phyloP scores from a whole-genome alignment of 2,113 vertebrate genomes.

The Dromas ardeola region DNA sequence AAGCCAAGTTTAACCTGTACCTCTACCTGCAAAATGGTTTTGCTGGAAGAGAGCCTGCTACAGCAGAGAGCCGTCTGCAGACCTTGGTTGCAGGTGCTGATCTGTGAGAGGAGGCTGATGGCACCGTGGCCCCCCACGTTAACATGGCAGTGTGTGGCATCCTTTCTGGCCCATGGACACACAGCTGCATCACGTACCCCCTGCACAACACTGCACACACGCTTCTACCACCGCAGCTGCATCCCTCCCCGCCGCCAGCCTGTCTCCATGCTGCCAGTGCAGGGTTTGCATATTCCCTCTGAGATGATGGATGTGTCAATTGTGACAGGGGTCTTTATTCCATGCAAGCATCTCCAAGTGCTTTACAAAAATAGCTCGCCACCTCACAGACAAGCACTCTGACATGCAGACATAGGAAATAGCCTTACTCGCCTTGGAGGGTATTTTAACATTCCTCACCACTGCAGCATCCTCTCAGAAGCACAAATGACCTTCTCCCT shows the following conservation, averaged over 20 bases:
- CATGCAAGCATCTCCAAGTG: neutral
- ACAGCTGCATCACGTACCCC: neutral
- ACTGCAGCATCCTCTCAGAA: neutral
- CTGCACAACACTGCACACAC: neutral
- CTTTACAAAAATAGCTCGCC: slow-evolving; percentile 32
- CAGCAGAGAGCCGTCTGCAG: neutral
- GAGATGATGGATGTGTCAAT: slow-evolving; percentile 50
- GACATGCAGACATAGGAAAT: slow-evolving; percentile 25
- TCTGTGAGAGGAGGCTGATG: neutral
- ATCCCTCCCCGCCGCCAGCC: neutral
- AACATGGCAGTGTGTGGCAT: accelerated
- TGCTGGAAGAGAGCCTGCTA: neutral
- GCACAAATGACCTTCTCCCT: slow-evolving; percentile 28
- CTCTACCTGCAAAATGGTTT: neutral
- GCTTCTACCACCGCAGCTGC: neutral
- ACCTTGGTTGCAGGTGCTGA: neutral
- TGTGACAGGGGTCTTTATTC: slow-evolving; percentile 32
- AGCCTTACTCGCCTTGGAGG: neutral
- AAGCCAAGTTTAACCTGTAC: neutral
- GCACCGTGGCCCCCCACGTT: neutral
- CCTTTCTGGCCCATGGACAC: neutral
- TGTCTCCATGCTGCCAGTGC: neutral
- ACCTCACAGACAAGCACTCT: neutral
- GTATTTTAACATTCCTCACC: slow-evolving; percentile 6
- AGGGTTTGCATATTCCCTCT: neutral